These are phyloP conservation scores for Sitta carolinensis DNA, from an alignment of 2,797 vertebrate species.

Conservation along the genomic window DNA sequence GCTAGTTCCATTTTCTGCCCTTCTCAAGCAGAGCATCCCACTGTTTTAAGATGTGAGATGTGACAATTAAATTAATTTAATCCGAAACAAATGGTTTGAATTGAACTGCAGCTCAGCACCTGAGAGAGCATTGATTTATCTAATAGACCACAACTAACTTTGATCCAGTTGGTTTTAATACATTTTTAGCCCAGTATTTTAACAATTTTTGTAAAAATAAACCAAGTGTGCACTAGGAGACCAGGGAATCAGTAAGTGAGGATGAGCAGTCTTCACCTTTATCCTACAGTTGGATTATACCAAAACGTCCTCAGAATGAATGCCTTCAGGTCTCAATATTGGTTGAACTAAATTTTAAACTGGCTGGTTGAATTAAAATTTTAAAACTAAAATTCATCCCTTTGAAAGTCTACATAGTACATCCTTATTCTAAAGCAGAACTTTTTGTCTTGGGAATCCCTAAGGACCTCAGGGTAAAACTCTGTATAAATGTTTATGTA, in stretches of 20 bases:
- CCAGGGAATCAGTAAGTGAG: not conserved
- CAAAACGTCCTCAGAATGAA: not conserved
- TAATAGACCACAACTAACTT: constrained; percentile 25
- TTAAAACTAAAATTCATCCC: not conserved
- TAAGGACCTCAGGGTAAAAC: not conserved
- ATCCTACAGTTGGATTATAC: not conserved
- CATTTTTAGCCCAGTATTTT: constrained; percentile 20
- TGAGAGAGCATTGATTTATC: constrained; percentile 33
- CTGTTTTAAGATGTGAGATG: constrained; percentile 25
- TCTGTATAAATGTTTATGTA: not conserved
- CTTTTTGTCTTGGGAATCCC: not conserved
- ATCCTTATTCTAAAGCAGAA: not conserved
- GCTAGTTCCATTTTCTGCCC: not conserved
- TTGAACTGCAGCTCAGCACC: constrained; percentile 20
- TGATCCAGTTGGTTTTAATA: constrained; percentile 40
- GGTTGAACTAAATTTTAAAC: no score
- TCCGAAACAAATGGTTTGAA: constrained; percentile 21
- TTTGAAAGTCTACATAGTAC: not conserved
- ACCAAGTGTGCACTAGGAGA: not conserved
- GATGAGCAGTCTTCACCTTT: not conserved
- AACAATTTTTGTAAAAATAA: constrained; percentile 51
- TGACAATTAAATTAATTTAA: constrained; percentile 49
- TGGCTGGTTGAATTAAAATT: not conserved
- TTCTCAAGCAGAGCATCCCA: constrained; percentile 46
- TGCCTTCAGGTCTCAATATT: not conserved